Evolutionary conservation across 2,113 vertebrate species (phyloP), one percentile per base, ranked within the genome.

Genomic region (Caretta caretta): DNA sequence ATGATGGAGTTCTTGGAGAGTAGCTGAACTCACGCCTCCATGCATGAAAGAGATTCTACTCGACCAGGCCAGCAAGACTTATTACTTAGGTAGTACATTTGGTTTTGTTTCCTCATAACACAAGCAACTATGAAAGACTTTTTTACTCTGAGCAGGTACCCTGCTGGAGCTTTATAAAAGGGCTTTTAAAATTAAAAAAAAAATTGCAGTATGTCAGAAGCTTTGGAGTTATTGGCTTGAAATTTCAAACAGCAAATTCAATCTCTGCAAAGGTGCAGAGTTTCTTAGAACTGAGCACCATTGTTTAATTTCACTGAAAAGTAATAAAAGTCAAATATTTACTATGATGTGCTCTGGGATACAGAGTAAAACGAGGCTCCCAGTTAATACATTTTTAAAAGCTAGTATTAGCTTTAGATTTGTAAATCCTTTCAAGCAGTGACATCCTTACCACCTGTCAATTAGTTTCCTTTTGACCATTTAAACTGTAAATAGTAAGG

Each of bases 281-380:
- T 90, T 93, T 83, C 91, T 42, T 48, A 24, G 87, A 96, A 90
- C n/a, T 83, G 86, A 29, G 22, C 57, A 22, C 24, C n/a, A 87
- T 91, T 96, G 91, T 96, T 97, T 90, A 96, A 57, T 96, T 96
- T 97, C 97, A 86, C 80, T 93, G 88, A 95, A 20, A 16, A 49
- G 38, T 62, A 93, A 89, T 89, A 38, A 90, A 86, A 88, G 35
- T 46, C 80, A 95, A 83, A 46, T 88, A 86, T 93, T 86, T 88
- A 94, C 35, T 86, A 50, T 69, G 78, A 75, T 75, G 14, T 96
- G 48, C 38, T 94, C 82, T 84, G 8, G 38, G 69, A 96, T 53
- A 78, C 1, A 80, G 31, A 48, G 56, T 25, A 35, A 96, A 97
- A 91, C 90, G 87, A 89, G 93, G 90, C 83, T 81, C 97, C 51